Conservation (phyloP, 2,888 invertebrate genomes). For the Pristionchus mayeri region DNA sequence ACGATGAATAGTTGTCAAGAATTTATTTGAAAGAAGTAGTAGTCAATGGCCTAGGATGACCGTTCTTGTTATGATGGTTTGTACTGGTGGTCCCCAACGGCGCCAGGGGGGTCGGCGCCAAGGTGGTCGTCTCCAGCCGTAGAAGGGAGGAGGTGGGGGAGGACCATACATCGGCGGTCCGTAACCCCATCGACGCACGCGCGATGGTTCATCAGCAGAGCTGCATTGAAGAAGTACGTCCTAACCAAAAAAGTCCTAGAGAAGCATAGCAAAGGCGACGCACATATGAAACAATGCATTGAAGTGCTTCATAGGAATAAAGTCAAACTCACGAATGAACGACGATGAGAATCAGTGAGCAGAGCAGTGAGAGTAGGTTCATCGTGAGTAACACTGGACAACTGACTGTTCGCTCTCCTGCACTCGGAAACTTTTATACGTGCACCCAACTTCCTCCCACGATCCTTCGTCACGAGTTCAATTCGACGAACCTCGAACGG, state of each 20-base stretch:
- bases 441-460: not conserved
- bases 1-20: not conserved
- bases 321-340: not conserved
- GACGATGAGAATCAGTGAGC: not conserved
- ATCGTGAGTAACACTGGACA: not conserved
- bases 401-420: slow-evolving; percentile 4
- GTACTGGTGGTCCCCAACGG: not conserved
- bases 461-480: not conserved
- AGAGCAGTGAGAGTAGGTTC: not conserved
- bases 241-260: too few relatives aligned
- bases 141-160: not conserved
- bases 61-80: slow-evolving; percentile 17
- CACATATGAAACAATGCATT: too few relatives aligned
- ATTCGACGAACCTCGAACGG: not conserved
- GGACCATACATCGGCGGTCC: slow-evolving; percentile 3
- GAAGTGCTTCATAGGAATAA: too few relatives aligned
- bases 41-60: slow-evolving; percentile 4
- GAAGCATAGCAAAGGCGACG: too few relatives aligned
- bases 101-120: not conserved
- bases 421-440: not conserved
- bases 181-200: slow-evolving; percentile 38
- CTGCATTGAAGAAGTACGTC: not conserved
- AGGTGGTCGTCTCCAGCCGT: slow-evolving; percentile 3
- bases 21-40: too few relatives aligned
- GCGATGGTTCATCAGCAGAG: not conserved